Base-by-base conservation (phyloP, 2,113 vertebrate genomes). In the Bungarus multicinctus region DNA sequence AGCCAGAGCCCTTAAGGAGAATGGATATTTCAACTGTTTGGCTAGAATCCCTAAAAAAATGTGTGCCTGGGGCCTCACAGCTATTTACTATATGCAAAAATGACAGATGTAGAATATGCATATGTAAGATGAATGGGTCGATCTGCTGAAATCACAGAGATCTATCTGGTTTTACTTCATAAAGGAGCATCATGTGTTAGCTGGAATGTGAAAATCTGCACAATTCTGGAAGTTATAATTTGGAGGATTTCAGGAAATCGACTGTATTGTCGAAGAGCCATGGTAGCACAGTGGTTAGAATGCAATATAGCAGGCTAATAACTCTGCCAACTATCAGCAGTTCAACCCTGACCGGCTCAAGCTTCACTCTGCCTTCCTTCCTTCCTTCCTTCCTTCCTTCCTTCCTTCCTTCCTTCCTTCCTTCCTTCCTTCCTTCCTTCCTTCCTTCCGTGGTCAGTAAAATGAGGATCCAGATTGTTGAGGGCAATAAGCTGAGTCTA, bases 1-100 rank as follows among this genome's bases (percentile, higher is more conserved):
- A 91, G 91, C 11, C 52, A 92, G 27, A 30, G 5, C 94, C 86
- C 94, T 95, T 93, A 96, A 96, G 89, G 92, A 91, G 81, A 89
- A 54, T 39, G 93, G 88, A 92, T 89, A 87, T 91, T 23, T 96
- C 94, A 93, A 30, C 93, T 87, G 18, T 93, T 94, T 96, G 87
- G 92, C 90, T 92, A 94, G 81, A 85, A 94, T 93, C 5, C 18
- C 34, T 94, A 91, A 89, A 60, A 90, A 90, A 81, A 50, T 85
- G 52, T 88, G 30, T 93, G 39, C 74, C 87, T 57, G 30, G 95
- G 95, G 34, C 11, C 23, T 94, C 58, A 89, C 87, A 94, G 57
- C 55, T 91, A 64, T 87, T 87, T 95, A 74, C 34, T 89, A 85
- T 85, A 89, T 89, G 50, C 34, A 20, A 54, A 88, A 69, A 74